These are phyloP conservation scores for Oscheius sp. DNA, from an alignment of 2,888 invertebrate species.

Conservation along the genomic window DNA sequence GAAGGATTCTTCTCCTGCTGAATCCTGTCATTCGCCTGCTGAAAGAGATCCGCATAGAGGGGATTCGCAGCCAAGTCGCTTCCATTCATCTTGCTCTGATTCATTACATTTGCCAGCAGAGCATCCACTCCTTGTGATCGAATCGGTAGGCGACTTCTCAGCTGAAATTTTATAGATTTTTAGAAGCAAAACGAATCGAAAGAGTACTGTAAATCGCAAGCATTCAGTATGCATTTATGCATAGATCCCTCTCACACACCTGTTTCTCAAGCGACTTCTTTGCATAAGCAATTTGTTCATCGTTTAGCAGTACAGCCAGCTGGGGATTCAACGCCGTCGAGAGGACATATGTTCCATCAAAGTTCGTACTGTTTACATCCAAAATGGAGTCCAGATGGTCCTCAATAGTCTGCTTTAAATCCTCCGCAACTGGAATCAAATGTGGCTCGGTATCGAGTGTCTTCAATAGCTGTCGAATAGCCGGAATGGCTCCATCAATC, in stretches of 20 bases:
- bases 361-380: conserved; percentile 41
- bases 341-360: conserved; percentile 41
- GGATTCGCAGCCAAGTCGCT: conserved; percentile 13
- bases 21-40: conserved; percentile 31
- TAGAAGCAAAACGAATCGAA: background rate
- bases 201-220: background rate
- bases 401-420: conserved; percentile 24
- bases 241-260: too few relatives aligned
- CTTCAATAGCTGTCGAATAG: conserved; percentile 53
- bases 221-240: too few relatives aligned
- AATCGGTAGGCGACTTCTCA: background rate
- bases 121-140: conserved; percentile 54
- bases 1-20: conserved; percentile 22
- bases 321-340: conserved; percentile 66
- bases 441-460: conserved; percentile 53
- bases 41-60: conserved; percentile 29
- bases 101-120: conserved; percentile 56
- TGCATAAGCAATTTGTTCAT: conserved; percentile 52
- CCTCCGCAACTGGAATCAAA: background rate
- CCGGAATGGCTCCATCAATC: conserved; percentile 64
- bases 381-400: conserved; percentile 38
- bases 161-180: background rate
- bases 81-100: conserved; percentile 29
- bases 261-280: conserved; percentile 49
- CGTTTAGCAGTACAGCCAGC: conserved; percentile 50